phyloP scores from a whole-genome alignment of 2,797 vertebrate species.

The Bradypus variegatus region DNA sequence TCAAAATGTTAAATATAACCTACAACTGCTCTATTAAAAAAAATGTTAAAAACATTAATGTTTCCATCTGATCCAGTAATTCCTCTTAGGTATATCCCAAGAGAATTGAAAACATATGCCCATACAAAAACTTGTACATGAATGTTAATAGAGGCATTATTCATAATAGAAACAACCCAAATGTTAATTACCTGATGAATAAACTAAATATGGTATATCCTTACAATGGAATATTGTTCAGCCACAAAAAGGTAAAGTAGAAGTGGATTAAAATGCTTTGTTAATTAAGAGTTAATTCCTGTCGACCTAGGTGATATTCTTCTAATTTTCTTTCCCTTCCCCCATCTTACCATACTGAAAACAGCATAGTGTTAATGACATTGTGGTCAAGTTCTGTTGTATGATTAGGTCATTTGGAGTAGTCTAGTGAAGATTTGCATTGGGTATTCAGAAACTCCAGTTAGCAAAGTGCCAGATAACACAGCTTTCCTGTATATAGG shows the following conservation, averaged over 20 bases:
- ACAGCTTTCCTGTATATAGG: conserved; percentile 34
- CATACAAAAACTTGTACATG: neutral
- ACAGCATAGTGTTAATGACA: neutral
- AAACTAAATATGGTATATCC: neutral
- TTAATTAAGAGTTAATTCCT: conserved; percentile 34
- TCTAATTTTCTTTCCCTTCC: conserved; percentile 7
- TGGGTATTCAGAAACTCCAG: conserved; percentile 40
- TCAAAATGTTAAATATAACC: no score
- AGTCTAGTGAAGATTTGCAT: conserved; percentile 31
- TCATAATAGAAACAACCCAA: no score
- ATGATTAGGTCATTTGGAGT: conserved; percentile 35
- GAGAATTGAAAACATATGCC: no score
- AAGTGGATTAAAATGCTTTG: conserved; percentile 36
- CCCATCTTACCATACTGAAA: neutral
- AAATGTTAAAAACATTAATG: neutral
- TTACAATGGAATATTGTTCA: neutral
- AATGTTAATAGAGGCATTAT: no score
- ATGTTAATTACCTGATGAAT: no score
- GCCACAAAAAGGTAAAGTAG: neutral
- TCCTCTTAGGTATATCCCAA: no score
- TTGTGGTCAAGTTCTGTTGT: conserved; percentile 37
- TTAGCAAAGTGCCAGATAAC: conserved; percentile 39
- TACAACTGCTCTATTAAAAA: no score
- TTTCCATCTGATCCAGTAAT: neutral
- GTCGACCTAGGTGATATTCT: neutral